Evolutionary conservation across 2,888 invertebrate genomes (phyloP).

Genomic region (Spilarctia lutea): DNA sequence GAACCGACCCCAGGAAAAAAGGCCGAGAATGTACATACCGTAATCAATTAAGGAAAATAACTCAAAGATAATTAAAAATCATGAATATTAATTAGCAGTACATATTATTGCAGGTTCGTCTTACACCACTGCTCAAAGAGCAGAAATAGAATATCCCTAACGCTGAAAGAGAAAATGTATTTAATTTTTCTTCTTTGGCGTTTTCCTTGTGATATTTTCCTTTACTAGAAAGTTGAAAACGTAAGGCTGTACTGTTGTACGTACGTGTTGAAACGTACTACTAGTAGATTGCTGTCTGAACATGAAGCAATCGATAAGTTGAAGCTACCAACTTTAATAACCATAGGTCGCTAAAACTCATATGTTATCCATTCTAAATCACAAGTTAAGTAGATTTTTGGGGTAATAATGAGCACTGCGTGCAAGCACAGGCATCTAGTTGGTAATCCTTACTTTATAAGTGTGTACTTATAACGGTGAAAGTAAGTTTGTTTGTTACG

Average conservation of each 20-base stretch:
- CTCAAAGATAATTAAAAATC: neutral
- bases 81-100: neutral
- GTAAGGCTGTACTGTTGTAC: too few species aligned
- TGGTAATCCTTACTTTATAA: too few species aligned
- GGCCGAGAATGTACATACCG: too few species aligned
- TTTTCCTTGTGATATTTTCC: neutral
- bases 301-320: neutral
- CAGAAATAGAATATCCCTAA: neutral
- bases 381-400: slow-evolving; percentile 47
- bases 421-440: slow-evolving; percentile 42
- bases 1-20: too few species aligned
- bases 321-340: neutral
- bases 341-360: neutral
- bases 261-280: neutral
- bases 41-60: too few species aligned
- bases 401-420: slow-evolving; percentile 43
- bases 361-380: slow-evolving; percentile 35
- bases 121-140: too few species aligned
- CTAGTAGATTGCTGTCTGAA: neutral
- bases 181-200: too few species aligned
- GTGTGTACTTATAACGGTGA: too few species aligned
- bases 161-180: neutral
- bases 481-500: too few species aligned
- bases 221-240: neutral
- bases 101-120: neutral